Base-by-base conservation (phyloP, 1,140 invertebrate species). In the Pissodes strobi region DNA sequence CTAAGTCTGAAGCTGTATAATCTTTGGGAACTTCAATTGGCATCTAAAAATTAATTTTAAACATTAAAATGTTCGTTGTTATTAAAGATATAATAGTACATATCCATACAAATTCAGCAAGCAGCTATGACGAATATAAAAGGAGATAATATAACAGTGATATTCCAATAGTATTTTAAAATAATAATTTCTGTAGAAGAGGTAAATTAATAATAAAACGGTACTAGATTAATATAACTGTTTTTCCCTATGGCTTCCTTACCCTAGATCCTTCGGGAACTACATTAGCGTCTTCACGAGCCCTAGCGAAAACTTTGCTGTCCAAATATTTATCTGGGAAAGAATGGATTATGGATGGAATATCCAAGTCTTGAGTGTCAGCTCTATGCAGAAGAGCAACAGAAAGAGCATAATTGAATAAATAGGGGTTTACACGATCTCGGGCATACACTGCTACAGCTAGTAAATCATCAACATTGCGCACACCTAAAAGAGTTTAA, bases 251-350 rank as follows among this genome's bases (percentile, higher is more conserved):
- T n/a, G n/a, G n/a, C 1, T 19, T 4, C 12, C 57, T 22, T 48
- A 59, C 57, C 67, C 89, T 84, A 2, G 81, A 81, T 38, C 86
- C 88, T 5, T 82, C 56, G 0, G 83, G 80, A 4, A 88, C 85
- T 3, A 90, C 79, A 10, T 83, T 87, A 2, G 86, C 82, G 76
- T 88, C 86, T 73, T 91, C 88, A 13, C 87, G 81, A 1, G 88
- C 86, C 34, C 82, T 76, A 0, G 83, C 74, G 74, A 92, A 88
- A 2, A 91, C 84, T 41, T 85, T 83, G 6, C 87, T 84, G 69
- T 91, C 89, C 67, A 92, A 79, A 74, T 87, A 92, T 70, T 91
- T 90, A 56, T 90, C 90, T 1, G 90, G 90, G 72, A 92, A 92
- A 12, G 85, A 82, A 70, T 90, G 85, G 30, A 83, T 81, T 38